Evolutionary conservation across 1,140 invertebrate genomes (phyloP).

Genomic region (Drosophila oshimai): DNA sequence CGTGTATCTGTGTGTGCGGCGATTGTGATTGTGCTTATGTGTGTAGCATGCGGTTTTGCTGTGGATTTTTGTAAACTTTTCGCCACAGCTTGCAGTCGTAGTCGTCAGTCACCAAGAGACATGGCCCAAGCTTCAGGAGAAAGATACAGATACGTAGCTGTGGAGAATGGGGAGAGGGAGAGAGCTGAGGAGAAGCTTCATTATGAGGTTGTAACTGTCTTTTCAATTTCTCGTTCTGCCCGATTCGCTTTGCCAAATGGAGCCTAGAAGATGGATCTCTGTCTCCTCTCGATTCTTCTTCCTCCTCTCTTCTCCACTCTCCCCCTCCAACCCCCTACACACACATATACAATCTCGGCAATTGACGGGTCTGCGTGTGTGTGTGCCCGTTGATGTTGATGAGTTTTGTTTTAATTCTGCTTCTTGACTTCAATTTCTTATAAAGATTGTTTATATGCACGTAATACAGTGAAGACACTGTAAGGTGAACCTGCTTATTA

Average conservation of each 20-base stretch:
- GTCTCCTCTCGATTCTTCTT: constrained; percentile 29
- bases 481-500: not conserved
- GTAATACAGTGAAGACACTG: constrained; percentile 27
- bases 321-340: not conserved
- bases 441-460: constrained; percentile 76
- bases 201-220: constrained; percentile 79
- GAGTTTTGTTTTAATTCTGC: constrained; percentile 81
- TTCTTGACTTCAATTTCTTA: constrained; percentile 81
- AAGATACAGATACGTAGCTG: constrained; percentile 18
- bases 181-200: constrained; percentile 28
- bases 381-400: constrained; percentile 55
- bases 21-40: constrained; percentile 31
- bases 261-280: constrained; percentile 69
- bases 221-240: constrained; percentile 80
- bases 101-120: constrained; percentile 16
- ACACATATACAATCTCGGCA: constrained; percentile 22
- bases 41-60: constrained; percentile 65
- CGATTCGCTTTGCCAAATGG: constrained; percentile 73
- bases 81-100: too few relatives aligned
- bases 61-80: constrained; percentile 67
- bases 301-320: not conserved
- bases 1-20: constrained; percentile 23
- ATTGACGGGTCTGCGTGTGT: constrained; percentile 53
- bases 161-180: not conserved
- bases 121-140: constrained; percentile 8